Evolutionary conservation across 2,113 vertebrate species (phyloP), one percentile per base, ranked within the genome.

Genomic region (Onychostruthus taczanowskii): DNA sequence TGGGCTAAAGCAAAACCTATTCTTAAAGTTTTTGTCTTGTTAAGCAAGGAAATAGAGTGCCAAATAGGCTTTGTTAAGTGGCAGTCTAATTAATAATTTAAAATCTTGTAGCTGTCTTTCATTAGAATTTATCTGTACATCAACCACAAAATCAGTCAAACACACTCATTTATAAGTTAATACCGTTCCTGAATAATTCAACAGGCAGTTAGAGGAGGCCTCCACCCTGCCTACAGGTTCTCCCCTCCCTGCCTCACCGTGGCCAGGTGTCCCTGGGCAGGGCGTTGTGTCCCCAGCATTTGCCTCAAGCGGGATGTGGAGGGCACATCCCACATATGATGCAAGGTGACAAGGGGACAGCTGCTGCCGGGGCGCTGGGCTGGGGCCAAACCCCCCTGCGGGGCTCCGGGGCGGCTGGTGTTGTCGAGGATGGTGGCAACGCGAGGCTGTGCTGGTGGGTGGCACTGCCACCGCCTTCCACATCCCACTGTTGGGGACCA

Each of bases 61-160:
- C 98, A 98, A 98, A 96, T 96, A 97, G 96, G 98, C 97, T 98
- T 98, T 98, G 98, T 98, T 98, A 98, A 98, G 98, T 98, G 98
- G 98, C 98, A 98, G 97, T 93, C 96, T 97, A 98, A 98, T 98
- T 98, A 98, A 98, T 98, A 97, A 98, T 98, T 98, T 97, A 98
- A 97, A 98, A 98, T 98, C 96, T 96, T 98, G 97, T 98, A 98
- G 97, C 98, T 98, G 98, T 98, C 98, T 98, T 98, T 98, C 98
- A 98, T 98, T 98, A 98, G 98, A 97, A 98, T 98, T 98, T 98
- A 98, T 98, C 98, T 98, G 97, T 98, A 98, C 97, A 98, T 98
- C 98, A 98, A 98, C 98, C 98, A 98, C 98, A 98, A 98, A 98
- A 98, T 98, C 98, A 98, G 98, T 98, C 98, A 98, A 98, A 98